phyloP scores from a whole-genome alignment of 92 coral and sea anemone species.

The Zoanthus gigantus region DNA sequence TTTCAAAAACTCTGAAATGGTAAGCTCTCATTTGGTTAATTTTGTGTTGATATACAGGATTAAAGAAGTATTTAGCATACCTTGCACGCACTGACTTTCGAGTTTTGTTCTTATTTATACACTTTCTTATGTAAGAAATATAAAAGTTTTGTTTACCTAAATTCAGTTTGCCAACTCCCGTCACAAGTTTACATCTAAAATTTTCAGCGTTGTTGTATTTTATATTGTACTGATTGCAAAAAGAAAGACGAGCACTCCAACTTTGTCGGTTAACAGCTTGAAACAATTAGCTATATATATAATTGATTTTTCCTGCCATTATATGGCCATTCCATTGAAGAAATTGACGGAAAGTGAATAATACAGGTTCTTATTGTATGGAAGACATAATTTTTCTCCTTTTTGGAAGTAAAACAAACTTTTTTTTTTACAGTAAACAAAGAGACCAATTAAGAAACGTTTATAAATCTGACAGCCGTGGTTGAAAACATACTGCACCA shows the following conservation, averaged over 20 bases:
- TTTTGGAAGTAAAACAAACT: neutral
- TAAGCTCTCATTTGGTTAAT: slow-evolving; percentile 19
- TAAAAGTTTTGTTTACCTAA: neutral
- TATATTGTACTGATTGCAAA: neutral
- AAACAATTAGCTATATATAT: slow-evolving; percentile 22
- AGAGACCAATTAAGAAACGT: slow-evolving; percentile 11
- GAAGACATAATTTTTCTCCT: neutral
- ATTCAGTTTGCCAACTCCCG: neutral
- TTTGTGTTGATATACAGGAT: neutral
- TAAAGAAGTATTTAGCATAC: neutral
- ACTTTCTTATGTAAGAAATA: neutral
- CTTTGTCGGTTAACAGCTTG: slow-evolving; percentile 3
- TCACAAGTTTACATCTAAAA: neutral
- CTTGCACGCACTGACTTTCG: slow-evolving; percentile 14
- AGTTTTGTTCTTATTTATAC: neutral
- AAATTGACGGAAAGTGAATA: neutral
- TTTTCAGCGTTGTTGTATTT: neutral
- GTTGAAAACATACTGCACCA: neutral
- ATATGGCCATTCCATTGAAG: neutral
- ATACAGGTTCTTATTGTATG: neutral
- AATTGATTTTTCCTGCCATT: neutral
- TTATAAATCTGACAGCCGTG: slow-evolving; percentile 18
- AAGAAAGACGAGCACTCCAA: neutral
- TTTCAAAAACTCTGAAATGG: slow-evolving; percentile 80
- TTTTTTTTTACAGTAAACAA: slow-evolving; percentile 19